Conservation (phyloP, 1,140 invertebrate species). For the Diachasma alloeum region DNA sequence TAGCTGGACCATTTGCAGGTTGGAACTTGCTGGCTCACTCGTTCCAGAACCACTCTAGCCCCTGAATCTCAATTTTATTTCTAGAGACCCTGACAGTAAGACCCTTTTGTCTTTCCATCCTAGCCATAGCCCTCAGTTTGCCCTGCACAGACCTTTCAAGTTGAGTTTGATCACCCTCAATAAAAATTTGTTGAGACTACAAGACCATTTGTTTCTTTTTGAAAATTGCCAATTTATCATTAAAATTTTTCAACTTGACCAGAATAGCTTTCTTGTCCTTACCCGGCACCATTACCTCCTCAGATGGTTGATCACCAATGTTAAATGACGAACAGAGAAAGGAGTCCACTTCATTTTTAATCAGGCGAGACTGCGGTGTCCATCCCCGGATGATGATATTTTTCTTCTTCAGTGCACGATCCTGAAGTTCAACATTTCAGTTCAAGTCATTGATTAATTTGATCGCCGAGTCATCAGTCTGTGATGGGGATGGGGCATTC, state of each 20-base stretch:
- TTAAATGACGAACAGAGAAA: not conserved
- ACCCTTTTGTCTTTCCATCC: too few relatives aligned
- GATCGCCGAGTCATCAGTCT: not conserved
- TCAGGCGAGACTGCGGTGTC: not conserved
- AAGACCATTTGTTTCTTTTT: not conserved
- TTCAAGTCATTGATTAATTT: not conserved
- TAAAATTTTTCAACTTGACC: not conserved
- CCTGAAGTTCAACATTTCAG: not conserved
- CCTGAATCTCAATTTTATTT: too few relatives aligned
- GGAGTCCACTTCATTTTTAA: not conserved
- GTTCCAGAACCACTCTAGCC: too few relatives aligned
- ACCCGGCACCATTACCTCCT: not conserved
- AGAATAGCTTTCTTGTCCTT: not conserved
- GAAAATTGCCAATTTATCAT: not conserved
- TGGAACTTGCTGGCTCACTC: too few relatives aligned
- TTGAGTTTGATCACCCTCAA: too few relatives aligned
- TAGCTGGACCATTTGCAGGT: too few relatives aligned
- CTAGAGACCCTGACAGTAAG: too few relatives aligned
- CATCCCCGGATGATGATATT: not conserved
- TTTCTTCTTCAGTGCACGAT: not conserved
- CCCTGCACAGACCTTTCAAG: too few relatives aligned
- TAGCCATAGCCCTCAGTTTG: too few relatives aligned
- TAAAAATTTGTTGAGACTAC: too few relatives aligned
- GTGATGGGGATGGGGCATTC: too few relatives aligned
- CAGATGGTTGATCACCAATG: not conserved